These are phyloP conservation scores for Leptosomus discolor DNA, from an alignment of 2,113 vertebrate species.

Conservation along the genomic window DNA sequence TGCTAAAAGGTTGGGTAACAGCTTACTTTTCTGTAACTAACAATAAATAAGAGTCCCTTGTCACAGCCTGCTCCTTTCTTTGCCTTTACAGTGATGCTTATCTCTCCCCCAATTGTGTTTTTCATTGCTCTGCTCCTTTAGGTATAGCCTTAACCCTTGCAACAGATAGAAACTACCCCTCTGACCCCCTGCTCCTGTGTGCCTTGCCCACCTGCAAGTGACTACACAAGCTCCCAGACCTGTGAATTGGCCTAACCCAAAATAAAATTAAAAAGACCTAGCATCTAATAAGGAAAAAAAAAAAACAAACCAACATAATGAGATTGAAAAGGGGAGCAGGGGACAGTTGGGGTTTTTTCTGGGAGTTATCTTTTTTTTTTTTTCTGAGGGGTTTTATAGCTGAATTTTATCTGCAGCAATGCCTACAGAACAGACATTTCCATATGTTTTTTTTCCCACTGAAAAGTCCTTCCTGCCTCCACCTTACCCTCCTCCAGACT, in stretches of 20 bases:
- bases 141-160: neutral
- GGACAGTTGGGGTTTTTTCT: neutral
- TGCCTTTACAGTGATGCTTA: neutral
- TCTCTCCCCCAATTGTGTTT: rapidly evolving
- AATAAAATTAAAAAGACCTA: rapidly evolving
- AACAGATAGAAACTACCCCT: neutral
- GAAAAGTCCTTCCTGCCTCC: neutral
- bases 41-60: neutral
- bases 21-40: neutral
- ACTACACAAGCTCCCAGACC: neutral
- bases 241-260: neutral
- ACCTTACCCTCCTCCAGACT: neutral
- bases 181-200: rapidly evolving
- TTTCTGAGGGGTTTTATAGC: neutral
- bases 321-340: neutral
- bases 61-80: neutral
- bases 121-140: neutral
- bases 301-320: neutral
- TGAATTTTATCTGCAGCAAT: neutral
- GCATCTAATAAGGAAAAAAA: neutral
- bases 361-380: neutral
- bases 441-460: neutral
- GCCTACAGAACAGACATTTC: neutral
- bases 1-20: neutral
- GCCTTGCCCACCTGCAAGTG: neutral